Percentiles rank a stretch among this genome's conserved stretches.
These are phyloP conservation scores for Rotaria macrura DNA, from an alignment of 2,888 invertebrate genomes.

Conservation along the genomic window DNA sequence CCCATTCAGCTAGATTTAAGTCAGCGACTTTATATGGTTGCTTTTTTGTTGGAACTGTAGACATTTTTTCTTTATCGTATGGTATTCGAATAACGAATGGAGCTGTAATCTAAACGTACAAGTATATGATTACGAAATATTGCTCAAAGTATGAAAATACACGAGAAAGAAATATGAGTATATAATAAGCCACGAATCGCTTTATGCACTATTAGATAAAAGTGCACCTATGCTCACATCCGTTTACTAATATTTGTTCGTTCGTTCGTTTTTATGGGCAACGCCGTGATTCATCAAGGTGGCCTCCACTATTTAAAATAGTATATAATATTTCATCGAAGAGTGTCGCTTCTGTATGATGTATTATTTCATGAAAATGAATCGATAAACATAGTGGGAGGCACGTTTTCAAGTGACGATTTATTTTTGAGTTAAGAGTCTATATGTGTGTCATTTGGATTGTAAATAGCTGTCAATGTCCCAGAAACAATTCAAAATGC, in stretches of 20 bases:
- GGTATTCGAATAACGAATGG: background rate
- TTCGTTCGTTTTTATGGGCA: background rate
- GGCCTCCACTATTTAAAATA: background rate
- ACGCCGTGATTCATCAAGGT: background rate
- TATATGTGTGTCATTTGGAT: too few species aligned
- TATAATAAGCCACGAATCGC: too few species aligned
- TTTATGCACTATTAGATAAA: too few species aligned
- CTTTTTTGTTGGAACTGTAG: background rate
- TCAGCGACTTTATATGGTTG: conserved; percentile 61
- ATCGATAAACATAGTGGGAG: too few species aligned
- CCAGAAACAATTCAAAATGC: too few species aligned
- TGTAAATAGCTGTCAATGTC: too few species aligned
- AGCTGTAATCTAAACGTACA: background rate
- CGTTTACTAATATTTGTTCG: too few species aligned
- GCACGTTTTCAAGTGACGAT: too few species aligned
- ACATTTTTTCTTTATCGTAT: background rate
- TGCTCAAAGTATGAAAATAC: background rate
- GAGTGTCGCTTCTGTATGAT: background rate
- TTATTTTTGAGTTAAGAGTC: too few species aligned
- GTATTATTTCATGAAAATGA: background rate
- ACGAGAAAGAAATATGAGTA: background rate
- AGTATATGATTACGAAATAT: too few species aligned
- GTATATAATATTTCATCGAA: background rate
- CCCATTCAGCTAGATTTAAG: conserved; percentile 80
- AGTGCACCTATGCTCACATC: too few species aligned